Evolutionary conservation across 2,888 invertebrate genomes (phyloP), one percentile per base, ranked within the genome.

Genomic region (Myathropa florea): DNA sequence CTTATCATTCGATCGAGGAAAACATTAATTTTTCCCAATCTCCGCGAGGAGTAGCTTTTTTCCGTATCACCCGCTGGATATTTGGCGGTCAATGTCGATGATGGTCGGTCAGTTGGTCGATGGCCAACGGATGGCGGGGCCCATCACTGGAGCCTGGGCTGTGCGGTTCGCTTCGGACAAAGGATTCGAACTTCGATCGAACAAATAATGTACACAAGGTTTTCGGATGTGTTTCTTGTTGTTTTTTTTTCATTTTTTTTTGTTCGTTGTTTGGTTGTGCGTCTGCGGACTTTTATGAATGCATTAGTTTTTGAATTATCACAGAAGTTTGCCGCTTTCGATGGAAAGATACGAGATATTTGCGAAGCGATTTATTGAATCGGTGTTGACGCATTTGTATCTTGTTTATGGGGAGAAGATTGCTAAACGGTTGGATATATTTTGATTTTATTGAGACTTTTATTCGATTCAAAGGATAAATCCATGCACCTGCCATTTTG

Each of bases 281-380:
- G 46, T 46, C 67, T 63, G 63, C 76, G 72, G 77, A 75, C 68
- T 68, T 73, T 73, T 33, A 53, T 79, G 82, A 75, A 82, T 81
- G 77, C 85, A 81, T 81, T 85, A 68, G 85, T 68, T 82, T 86
- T 78, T 86, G 86, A 86, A 79, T 86, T 83, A 86, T 86, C 86
- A 83, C 86, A 82, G 78, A 79, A 59, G 86, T 76, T 75, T 83
- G 75, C 86, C 86, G 86, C 78, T 61, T 61, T 82, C 64, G 72
- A 81, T 85, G 61, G 46, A 68, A 77, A 75, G 78, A 82, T 70
- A 63, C 36, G 28, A 4, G n/a, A 53, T 72, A 77, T 72, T 55
- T 23, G 36, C 21, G 24, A 71, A 18, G 36, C 39, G 75, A 86
- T 86, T 86, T 86, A 86, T 86, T 73, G 83, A 70, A 86, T 86